Percentiles rank a stretch among this genome's conserved stretches.
phyloP scores from a whole-genome alignment of 1,140 invertebrate species.

The Acromyrmex heyeri region DNA sequence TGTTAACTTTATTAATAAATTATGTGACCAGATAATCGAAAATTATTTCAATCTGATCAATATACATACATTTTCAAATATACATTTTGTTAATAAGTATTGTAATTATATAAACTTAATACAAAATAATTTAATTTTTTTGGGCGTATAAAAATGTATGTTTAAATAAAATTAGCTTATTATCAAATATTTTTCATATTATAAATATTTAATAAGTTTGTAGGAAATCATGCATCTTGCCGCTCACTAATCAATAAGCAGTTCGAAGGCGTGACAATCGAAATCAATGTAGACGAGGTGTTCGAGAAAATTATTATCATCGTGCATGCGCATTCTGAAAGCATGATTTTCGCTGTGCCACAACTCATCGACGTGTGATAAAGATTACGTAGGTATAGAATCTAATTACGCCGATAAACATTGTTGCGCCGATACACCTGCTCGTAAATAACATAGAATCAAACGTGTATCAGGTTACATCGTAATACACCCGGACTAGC shows the following conservation, averaged over 20 bases:
- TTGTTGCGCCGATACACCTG: conserved; percentile 74
- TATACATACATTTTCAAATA: not conserved
- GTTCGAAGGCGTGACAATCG: conserved; percentile 44
- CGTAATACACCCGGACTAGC: conserved; percentile 67
- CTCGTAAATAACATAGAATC: conserved; percentile 77
- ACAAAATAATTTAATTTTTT: not conserved
- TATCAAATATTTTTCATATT: not conserved
- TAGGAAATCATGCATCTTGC: not conserved
- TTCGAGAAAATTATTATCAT: conserved; percentile 70
- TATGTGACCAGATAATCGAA: no score
- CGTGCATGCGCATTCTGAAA: conserved; percentile 49
- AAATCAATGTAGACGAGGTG: conserved; percentile 70
- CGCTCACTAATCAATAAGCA: conserved; percentile 33
- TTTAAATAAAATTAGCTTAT: not conserved
- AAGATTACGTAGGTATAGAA: conserved; percentile 72
- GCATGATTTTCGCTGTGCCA: conserved; percentile 54
- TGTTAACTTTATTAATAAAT: not conserved
- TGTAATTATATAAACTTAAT: conserved; percentile 9
- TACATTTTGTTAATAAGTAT: not conserved
- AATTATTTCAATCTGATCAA: not conserved
- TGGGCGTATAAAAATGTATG: no score
- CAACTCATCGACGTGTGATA: conserved; percentile 62
- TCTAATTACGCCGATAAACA: conserved; percentile 78
- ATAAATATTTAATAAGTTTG: not conserved
- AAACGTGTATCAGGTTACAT: conserved; percentile 76